Evolutionary conservation across 2,113 vertebrate genomes (phyloP).

Genomic region (Bos indicus): DNA sequence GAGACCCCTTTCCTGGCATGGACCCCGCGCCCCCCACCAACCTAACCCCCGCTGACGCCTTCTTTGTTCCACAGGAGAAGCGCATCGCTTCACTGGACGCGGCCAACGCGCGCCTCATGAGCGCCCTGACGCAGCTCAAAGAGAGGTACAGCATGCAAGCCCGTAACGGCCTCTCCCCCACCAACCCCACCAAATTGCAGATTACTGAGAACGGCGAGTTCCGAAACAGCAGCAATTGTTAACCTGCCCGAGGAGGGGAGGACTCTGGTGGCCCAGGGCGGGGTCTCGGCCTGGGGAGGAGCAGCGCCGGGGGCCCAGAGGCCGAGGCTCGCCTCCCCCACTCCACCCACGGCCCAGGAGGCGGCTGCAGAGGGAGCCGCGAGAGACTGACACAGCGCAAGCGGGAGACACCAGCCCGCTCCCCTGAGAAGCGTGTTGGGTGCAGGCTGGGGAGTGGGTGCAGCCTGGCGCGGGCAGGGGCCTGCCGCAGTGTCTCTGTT

Average conservation of each 20-base stretch:
- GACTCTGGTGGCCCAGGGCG: conserved; percentile 52
- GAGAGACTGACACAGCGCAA: conserved; percentile 71
- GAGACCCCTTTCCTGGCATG: background rate
- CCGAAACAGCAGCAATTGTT: conserved; percentile 99
- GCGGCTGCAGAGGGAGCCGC: conserved; percentile 57
- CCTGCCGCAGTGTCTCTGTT: conserved; percentile 56
- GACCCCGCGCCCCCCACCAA: fast-evolving
- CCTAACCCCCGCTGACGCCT: background rate
- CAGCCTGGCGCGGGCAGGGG: conserved; percentile 68
- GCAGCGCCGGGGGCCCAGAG: conserved; percentile 39
- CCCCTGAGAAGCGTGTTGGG: conserved; percentile 54
- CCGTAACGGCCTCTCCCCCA: conserved; percentile 98
- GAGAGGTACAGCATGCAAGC: conserved; percentile 99
- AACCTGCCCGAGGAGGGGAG: conserved; percentile 75
- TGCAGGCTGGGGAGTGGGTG: conserved; percentile 71
- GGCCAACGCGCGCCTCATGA: conserved; percentile 97
- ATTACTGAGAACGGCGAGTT: conserved; percentile 99
- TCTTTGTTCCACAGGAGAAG: conserved; percentile 88
- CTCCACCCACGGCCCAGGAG: conserved; percentile 16
- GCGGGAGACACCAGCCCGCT: background rate
- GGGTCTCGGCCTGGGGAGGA: conserved; percentile 45
- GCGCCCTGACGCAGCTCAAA: conserved; percentile 97
- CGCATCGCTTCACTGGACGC: conserved; percentile 96
- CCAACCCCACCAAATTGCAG: conserved; percentile 99
- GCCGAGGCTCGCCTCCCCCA: background rate